A percentile compares a stretch with the other conserved stretches of the same genome.
Evolutionary conservation across 2,113 vertebrate genomes (phyloP).

Genomic region (Mixornis gularis): DNA sequence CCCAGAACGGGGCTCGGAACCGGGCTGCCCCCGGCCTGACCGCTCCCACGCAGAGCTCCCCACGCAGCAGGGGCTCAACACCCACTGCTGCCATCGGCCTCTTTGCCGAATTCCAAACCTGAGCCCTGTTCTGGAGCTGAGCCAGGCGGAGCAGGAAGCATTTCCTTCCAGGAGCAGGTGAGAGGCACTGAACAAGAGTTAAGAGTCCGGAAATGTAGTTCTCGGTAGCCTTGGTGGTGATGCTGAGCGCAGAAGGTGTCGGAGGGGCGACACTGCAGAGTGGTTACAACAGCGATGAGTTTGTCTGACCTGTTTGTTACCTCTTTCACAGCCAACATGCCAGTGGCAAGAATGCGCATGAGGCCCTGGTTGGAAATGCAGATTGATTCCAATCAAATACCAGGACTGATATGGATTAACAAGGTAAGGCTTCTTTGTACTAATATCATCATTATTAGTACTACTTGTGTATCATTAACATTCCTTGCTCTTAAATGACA

Average conservation of each 20-base stretch:
- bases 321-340: conserved; percentile 77
- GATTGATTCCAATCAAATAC: conserved; percentile 83
- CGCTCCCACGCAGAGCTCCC: not conserved
- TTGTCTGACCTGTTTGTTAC: not conserved
- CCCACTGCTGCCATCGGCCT: not conserved
- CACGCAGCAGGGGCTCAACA: not conserved
- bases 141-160: not conserved
- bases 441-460: rapidly evolving
- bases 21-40: not conserved
- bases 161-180: not conserved
- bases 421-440: conserved; percentile 72
- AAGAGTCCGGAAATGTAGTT: not conserved
- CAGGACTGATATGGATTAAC: conserved; percentile 88
- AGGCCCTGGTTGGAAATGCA: conserved; percentile 90
- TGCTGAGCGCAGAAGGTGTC: not conserved
- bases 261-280: not conserved
- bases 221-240: rapidly evolving
- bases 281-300: rapidly evolving
- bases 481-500: not conserved
- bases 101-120: not conserved
- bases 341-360: conserved; percentile 91
- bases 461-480: not conserved
- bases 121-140: not conserved
- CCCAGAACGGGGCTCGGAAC: too few relatives aligned
- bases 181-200: not conserved